Evolutionary conservation across 2,113 vertebrate species (phyloP).

Genomic region (Prunella himalayana): DNA sequence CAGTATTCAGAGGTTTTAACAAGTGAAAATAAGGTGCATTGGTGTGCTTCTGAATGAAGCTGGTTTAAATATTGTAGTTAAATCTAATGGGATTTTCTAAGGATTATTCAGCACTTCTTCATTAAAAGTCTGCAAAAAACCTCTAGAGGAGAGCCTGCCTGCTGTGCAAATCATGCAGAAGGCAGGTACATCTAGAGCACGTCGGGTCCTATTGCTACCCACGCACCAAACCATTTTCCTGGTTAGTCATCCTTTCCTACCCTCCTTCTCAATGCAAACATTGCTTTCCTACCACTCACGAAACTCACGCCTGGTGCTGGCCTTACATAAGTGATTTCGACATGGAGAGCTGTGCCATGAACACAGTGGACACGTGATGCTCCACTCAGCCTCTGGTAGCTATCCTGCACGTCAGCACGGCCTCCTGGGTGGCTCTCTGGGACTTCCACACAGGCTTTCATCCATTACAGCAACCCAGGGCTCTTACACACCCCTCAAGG

Average conservation of each 20-base stretch:
- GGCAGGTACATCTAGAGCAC: background rate
- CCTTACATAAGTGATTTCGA: background rate
- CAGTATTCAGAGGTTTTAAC: background rate
- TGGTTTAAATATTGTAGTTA: background rate
- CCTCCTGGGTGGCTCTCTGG: background rate
- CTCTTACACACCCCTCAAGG: background rate
- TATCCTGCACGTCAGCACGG: accelerated
- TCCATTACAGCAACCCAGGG: background rate
- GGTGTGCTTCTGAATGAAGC: background rate
- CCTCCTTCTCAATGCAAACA: conserved; percentile 2
- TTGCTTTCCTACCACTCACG: background rate
- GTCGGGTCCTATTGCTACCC: background rate
- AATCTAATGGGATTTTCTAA: background rate
- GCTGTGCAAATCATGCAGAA: background rate
- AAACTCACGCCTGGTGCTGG: background rate
- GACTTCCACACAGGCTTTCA: accelerated
- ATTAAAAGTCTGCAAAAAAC: background rate
- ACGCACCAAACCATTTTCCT: background rate
- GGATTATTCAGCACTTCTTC: background rate
- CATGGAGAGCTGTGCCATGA: background rate
- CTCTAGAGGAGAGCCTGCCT: background rate
- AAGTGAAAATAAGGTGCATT: background rate
- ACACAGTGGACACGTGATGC: accelerated
- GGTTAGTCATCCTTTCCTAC: background rate
- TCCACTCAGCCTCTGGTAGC: background rate